A percentile compares a stretch with the other conserved stretches of the same genome.
These are phyloP conservation scores for Chondrosia reniformis DNA, from an alignment of 37 sponge, comb jelly and placozoan species.

Conservation along the genomic window DNA sequence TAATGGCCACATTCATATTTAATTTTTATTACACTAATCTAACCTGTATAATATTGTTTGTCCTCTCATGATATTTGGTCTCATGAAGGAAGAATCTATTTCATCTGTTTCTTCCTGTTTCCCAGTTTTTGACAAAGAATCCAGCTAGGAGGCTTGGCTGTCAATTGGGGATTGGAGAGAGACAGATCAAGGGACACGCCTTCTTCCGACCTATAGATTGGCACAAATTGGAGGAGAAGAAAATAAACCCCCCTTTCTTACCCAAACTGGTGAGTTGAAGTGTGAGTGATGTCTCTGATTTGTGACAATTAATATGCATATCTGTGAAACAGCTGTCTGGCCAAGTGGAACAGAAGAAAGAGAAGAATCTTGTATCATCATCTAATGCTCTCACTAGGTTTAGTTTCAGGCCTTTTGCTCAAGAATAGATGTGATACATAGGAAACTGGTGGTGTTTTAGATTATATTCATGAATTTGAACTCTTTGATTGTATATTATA, in stretches of 20 bases:
- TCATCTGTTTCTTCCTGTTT: neutral
- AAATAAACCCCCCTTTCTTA: slow-evolving; percentile 81
- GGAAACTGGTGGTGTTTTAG: too few relatives aligned
- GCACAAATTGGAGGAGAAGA: slow-evolving; percentile 74
- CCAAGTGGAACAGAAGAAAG: too few relatives aligned
- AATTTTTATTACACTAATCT: too few relatives aligned
- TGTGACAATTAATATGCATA: slow-evolving; percentile 17
- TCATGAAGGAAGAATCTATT: neutral
- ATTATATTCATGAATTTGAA: too few relatives aligned
- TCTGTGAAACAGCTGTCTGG: too few relatives aligned
- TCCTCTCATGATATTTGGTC: neutral
- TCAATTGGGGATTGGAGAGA: slow-evolving; percentile 82
- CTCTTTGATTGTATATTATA: too few relatives aligned
- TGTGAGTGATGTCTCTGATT: slow-evolving; percentile 12
- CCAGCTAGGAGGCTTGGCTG: slow-evolving; percentile 83
- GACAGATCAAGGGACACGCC: slow-evolving; percentile 80
- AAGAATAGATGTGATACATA: too few relatives aligned
- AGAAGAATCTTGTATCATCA: neutral
- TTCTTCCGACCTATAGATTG: slow-evolving; percentile 92
- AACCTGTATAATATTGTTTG: too few relatives aligned
- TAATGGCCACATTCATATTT: too few relatives aligned
- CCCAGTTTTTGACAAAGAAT: slow-evolving; percentile 85
- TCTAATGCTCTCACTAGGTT: slow-evolving; percentile 6
- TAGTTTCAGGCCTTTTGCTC: too few relatives aligned
- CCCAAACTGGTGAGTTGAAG: slow-evolving; percentile 85